Conservation (phyloP, 2,113 vertebrate species). For the Leiothrix lutea region DNA sequence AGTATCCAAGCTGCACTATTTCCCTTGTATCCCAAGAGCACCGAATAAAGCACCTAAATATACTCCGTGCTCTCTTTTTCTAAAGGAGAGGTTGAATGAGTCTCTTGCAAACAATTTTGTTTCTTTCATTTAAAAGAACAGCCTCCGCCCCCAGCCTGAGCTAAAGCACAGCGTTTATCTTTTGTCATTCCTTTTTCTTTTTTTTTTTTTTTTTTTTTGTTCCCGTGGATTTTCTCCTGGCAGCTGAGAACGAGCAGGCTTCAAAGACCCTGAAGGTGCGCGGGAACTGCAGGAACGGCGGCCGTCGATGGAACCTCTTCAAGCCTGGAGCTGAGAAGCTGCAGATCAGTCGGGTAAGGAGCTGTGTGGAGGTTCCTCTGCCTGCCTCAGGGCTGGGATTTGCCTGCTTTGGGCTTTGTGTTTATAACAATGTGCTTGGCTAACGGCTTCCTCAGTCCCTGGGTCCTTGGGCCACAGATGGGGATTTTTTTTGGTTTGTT, state of each 20-base stretch:
- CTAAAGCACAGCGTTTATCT: constrained; percentile 58
- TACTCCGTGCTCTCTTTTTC: constrained; percentile 13
- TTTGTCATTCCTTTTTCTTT: constrained; percentile 63
- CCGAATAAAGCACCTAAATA: constrained; percentile 54
- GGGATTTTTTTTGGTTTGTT: neutral
- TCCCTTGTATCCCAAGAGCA: constrained; percentile 19
- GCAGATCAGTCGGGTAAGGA: constrained; percentile 83
- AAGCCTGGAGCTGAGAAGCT: constrained; percentile 84
- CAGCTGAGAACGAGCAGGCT: constrained; percentile 68
- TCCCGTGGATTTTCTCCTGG: constrained; percentile 36
- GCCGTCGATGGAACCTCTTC: constrained; percentile 73
- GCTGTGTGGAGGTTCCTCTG: neutral
- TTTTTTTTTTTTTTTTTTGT: neutral
- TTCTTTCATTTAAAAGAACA: constrained; percentile 62
- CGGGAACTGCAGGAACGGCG: constrained; percentile 67
- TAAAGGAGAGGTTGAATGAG: constrained; percentile 59
- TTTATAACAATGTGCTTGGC: neutral
- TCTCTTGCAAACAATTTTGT: constrained; percentile 67
- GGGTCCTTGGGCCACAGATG: neutral
- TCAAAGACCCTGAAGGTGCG: constrained; percentile 73
- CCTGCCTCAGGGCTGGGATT: neutral
- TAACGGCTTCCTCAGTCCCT: neutral
- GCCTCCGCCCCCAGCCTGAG: constrained; percentile 65
- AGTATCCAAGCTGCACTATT: neutral
- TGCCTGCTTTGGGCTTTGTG: neutral